Evolutionary conservation across 2,888 invertebrate genomes (phyloP).

Genomic region (Mythimna impura): DNA sequence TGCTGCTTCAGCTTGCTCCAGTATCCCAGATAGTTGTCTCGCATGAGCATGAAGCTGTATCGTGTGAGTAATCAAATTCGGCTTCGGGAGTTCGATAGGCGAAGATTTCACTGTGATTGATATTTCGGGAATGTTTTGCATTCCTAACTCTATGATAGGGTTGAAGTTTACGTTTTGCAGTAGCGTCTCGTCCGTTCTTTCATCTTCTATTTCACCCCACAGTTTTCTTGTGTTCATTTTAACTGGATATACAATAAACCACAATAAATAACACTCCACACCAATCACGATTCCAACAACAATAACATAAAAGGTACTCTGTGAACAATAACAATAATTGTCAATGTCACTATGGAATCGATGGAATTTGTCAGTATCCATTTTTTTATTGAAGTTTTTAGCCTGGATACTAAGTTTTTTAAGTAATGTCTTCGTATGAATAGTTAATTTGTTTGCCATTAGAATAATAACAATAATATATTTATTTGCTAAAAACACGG

Average conservation of each 20-base stretch:
- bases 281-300: background rate
- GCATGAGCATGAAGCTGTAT: slow-evolving; percentile 84
- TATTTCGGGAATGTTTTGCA: slow-evolving; percentile 89
- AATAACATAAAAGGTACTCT: too few species aligned
- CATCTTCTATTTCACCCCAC: slow-evolving; percentile 86
- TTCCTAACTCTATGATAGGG: slow-evolving; percentile 87
- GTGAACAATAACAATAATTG: background rate
- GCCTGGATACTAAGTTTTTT: too few species aligned
- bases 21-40: slow-evolving; percentile 79
- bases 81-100: slow-evolving; percentile 84
- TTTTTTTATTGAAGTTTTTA: too few species aligned
- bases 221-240: slow-evolving; percentile 78
- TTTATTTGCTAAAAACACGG: too few species aligned
- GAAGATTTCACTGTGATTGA: slow-evolving; percentile 86
- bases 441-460: too few species aligned
- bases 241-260: background rate
- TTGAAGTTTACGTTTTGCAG: slow-evolving; percentile 87
- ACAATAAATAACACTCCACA: background rate
- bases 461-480: too few species aligned
- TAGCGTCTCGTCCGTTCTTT: slow-evolving; percentile 78
- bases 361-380: too few species aligned
- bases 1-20: slow-evolving; percentile 82
- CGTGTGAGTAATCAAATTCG: slow-evolving; percentile 86
- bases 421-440: too few species aligned
- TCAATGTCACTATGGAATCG: too few species aligned